Percentiles rank a stretch among this genome's conserved stretches.
phyloP scores from a whole-genome alignment of 2,113 vertebrate genomes.

The Pithys albifrons region DNA sequence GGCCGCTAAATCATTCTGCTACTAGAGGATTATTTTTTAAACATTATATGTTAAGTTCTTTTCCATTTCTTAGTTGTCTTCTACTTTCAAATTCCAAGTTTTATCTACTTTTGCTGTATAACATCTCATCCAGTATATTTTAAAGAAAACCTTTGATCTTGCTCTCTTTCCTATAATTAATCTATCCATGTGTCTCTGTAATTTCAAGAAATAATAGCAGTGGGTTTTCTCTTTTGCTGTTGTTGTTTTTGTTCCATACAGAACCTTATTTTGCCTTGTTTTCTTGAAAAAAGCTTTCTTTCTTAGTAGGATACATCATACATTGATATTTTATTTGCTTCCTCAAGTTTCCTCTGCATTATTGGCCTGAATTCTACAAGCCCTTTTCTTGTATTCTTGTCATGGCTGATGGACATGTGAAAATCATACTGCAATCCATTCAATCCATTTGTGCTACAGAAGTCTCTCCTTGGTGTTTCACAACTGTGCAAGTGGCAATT shows the following conservation, averaged over 20 bases:
- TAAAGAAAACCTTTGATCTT: constrained; percentile 22
- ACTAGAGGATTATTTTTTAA: neutral
- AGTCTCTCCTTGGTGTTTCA: neutral
- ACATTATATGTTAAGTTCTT: neutral
- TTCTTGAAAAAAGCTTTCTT: neutral
- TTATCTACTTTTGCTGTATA: neutral
- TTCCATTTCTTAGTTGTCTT: neutral
- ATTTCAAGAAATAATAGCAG: neutral
- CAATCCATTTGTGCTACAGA: neutral
- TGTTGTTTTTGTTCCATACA: neutral
- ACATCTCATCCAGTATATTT: neutral
- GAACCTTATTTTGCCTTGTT: neutral
- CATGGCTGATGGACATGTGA: neutral
- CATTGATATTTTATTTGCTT: neutral
- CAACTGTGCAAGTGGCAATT: neutral
- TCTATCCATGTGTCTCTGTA: neutral
- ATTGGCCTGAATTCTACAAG: neutral
- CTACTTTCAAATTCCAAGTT: neutral
- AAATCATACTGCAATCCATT: neutral
- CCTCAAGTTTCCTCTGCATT: neutral
- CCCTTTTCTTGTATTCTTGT: neutral
- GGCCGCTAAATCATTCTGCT: neutral
- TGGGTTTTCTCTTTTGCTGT: neutral
- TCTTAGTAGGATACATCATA: neutral
- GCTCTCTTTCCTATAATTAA: neutral